Evolutionary conservation across 2,797 vertebrate species (phyloP).

Genomic region (Heliangelus exortis): DNA sequence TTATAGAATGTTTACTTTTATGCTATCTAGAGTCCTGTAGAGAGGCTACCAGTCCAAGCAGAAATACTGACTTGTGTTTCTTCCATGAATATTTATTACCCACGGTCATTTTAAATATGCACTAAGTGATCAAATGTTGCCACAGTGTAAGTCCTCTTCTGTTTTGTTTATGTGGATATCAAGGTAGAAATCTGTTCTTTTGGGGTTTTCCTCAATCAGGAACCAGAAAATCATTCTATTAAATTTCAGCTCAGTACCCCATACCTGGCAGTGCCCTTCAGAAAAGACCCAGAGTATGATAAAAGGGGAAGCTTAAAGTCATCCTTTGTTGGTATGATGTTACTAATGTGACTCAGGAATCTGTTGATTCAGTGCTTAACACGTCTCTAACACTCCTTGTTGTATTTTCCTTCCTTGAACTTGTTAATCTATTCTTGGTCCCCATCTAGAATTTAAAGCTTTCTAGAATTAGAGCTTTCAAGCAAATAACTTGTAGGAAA

Average conservation of each 20-base stretch:
- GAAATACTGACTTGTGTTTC: neutral
- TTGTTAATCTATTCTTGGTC: neutral
- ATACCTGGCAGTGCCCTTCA: neutral
- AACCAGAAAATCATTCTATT: neutral
- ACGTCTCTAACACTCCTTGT: neutral
- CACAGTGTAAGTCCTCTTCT: neutral
- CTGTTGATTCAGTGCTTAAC: neutral
- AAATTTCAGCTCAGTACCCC: neutral
- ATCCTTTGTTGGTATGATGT: neutral
- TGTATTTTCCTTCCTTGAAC: neutral
- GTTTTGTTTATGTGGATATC: neutral
- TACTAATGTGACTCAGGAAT: neutral
- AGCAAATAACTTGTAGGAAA: fast-evolving
- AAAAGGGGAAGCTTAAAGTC: neutral
- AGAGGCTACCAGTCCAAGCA: neutral
- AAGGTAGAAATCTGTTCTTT: neutral
- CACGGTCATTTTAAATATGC: neutral
- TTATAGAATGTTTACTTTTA: slow-evolving; percentile 69
- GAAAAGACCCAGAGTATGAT: neutral
- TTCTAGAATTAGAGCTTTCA: neutral
- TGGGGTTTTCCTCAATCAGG: neutral
- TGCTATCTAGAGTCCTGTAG: slow-evolving; percentile 61
- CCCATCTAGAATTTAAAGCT: no score
- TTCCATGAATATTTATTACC: slow-evolving; percentile 23
- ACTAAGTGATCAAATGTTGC: neutral